Evolutionary conservation across 2,113 vertebrate species (phyloP).

Genomic region (Tychaedon coryphoeus): DNA sequence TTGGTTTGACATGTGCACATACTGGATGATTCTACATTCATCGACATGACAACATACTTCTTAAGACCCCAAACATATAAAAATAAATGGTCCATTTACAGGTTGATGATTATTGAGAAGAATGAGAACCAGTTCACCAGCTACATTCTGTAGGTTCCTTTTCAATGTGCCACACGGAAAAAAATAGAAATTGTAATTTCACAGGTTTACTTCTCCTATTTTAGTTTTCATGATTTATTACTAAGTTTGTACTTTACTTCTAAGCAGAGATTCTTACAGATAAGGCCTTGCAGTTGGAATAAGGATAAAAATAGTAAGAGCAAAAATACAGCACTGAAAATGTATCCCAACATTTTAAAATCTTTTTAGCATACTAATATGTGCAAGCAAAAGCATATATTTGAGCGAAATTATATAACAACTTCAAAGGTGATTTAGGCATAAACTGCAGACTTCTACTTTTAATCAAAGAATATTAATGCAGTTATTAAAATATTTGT

Average conservation of each 20-base stretch:
- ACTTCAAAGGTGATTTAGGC: neutral
- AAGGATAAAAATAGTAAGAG: neutral
- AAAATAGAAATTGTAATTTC: neutral
- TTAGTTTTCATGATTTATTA: neutral
- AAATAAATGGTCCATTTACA: neutral
- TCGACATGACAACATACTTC: neutral
- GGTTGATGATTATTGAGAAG: neutral
- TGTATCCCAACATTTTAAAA: neutral
- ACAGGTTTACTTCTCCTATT: neutral
- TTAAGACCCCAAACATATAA: neutral
- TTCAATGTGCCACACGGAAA: neutral
- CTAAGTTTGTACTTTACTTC: neutral
- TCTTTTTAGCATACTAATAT: neutral
- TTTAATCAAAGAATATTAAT: neutral
- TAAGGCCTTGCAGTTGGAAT: neutral
- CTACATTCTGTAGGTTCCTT: neutral
- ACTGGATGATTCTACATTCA: neutral
- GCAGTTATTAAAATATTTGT: neutral
- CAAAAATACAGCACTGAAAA: neutral
- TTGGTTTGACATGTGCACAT: neutral
- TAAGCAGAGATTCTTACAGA: neutral
- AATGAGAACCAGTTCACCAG: neutral
- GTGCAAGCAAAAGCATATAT: neutral
- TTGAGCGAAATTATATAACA: neutral
- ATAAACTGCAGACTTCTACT: neutral